Conservation (phyloP, 2,888 invertebrate species). For the Diarsia rubi region DNA sequence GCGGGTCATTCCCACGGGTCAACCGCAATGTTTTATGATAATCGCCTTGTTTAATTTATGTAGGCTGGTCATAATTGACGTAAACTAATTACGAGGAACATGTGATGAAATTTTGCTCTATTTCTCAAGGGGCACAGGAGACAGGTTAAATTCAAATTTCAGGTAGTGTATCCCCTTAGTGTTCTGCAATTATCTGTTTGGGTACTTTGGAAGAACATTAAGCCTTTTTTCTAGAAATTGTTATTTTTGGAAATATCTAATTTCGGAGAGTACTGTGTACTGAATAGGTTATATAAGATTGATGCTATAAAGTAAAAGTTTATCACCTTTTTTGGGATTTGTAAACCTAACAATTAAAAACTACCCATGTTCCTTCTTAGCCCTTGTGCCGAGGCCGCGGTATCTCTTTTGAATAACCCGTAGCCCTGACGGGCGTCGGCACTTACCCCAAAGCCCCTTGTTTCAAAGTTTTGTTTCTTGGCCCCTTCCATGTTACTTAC, state of each 20-base stretch:
- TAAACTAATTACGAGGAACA: constrained; percentile 67
- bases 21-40: constrained; percentile 81
- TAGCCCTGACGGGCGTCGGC: too few species aligned
- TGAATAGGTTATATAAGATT: neutral
- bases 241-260: neutral
- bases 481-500: too few species aligned
- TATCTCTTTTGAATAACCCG: too few species aligned
- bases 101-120: constrained; percentile 49
- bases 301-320: neutral
- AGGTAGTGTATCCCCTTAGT: neutral
- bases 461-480: too few species aligned
- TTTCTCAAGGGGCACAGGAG: constrained; percentile 27
- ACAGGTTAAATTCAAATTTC: constrained; percentile 29
- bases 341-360: too few species aligned
- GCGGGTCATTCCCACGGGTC: constrained; percentile 79
- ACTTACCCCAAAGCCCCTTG: too few species aligned
- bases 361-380: too few species aligned
- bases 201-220: neutral
- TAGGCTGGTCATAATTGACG: constrained; percentile 73
- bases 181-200: neutral
- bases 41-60: constrained; percentile 82
- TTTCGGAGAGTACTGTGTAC: neutral
- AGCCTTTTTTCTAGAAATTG: neutral
- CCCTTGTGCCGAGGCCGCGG: too few species aligned
- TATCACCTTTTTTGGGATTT: too few species aligned